phyloP scores from a whole-genome alignment of 2,888 invertebrate genomes.

The Dicyrtoma fusca region DNA sequence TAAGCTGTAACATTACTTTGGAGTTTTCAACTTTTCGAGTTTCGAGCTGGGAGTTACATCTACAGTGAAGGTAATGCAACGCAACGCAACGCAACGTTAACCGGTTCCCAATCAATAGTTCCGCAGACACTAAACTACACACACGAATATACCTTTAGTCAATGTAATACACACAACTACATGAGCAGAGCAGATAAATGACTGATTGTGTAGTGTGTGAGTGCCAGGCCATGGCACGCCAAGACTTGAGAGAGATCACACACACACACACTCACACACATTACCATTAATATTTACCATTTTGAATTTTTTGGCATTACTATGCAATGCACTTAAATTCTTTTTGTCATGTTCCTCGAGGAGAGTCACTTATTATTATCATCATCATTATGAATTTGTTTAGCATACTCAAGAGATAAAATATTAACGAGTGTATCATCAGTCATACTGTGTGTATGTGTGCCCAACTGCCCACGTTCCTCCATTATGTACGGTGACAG shows the following conservation, averaged over 20 bases:
- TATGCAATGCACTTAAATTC: slow-evolving; percentile 13
- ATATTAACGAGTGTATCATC: neutral
- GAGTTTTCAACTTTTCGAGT: slow-evolving; percentile 9
- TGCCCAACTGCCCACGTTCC: neutral
- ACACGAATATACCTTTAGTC: too few relatives aligned
- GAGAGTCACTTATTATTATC: slow-evolving; percentile 20
- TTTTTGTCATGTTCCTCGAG: slow-evolving; percentile 17
- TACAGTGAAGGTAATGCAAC: neutral
- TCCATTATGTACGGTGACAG: too few relatives aligned
- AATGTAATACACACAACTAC: neutral
- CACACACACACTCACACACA: too few relatives aligned
- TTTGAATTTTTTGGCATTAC: neutral
- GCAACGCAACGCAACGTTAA: slow-evolving; percentile 7
- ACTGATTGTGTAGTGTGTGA: neutral
- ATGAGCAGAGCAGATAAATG: neutral
- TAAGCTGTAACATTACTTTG: slow-evolving; percentile 1
- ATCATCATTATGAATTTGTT: slow-evolving; percentile 19
- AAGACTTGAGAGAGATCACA: too few relatives aligned
- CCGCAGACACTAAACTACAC: slow-evolving; percentile 15
- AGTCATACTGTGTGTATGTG: neutral
- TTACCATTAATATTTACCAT: too few relatives aligned
- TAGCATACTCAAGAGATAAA: neutral
- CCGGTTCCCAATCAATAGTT: slow-evolving; percentile 35
- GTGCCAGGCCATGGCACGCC: too few relatives aligned
- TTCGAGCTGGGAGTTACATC: too few relatives aligned